Base-by-base conservation (phyloP, 2,888 invertebrate genomes). In the Oxystoma pomonae region DNA sequence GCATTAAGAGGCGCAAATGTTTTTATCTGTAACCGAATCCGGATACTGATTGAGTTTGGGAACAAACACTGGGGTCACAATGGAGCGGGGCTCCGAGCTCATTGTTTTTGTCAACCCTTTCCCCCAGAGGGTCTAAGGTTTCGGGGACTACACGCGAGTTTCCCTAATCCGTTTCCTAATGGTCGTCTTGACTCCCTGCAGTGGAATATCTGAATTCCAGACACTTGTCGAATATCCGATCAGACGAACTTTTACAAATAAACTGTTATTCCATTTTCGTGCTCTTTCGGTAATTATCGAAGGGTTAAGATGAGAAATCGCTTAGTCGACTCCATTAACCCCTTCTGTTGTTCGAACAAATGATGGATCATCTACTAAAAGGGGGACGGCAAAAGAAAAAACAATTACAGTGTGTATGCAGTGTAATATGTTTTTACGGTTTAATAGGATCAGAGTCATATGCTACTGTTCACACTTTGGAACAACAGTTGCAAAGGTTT, bases 201-300 rank as follows among this genome's bases (percentile, higher is more conserved):
- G 5, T 35, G 35, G 12, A 35, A 35, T 60, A 58, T 67, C 67
- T 59, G 35, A 59, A 63, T 67, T 65, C 63, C 67, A 58, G 64
- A 67, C 65, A 67, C 67, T 67, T 65, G 67, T 67, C 65, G 62
- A 64, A 64, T 65, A 63, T 64, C 65, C 64, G 65, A 65, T 63
- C 67, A 57, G 58, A 35, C 62, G 61, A 65, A 65, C 64, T 67
- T 61, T 64, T 63, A 67, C 67, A 65, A 67, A 67, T 65, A 67
- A 65, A 61, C 65, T 3, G 65, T 49, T 61, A 55, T 65, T 67
- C 57, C 66, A 62, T 60, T 59, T 62, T 64, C 59, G 60, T 20
- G 59, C 35, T 12, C 35, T 35, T 12, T 35, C 61, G 58, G 62
- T 64, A 64, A 66, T 64, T 62, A 66, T 60, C 57, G 59, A 58